phyloP scores from a whole-genome alignment of 1,140 invertebrate species.

The Hycleus phaleratus region DNA sequence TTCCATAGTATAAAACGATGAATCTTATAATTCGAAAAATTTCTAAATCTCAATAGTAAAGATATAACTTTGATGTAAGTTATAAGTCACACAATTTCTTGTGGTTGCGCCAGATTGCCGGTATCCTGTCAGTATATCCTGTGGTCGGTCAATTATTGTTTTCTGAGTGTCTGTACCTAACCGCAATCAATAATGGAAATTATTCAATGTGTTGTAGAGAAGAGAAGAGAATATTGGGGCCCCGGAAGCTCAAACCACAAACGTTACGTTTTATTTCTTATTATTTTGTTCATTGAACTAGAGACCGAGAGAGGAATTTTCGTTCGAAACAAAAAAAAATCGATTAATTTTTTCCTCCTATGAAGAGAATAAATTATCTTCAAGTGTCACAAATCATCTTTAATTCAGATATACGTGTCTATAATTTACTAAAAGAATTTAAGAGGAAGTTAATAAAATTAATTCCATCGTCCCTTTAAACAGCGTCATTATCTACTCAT shows the following conservation, averaged over 20 bases:
- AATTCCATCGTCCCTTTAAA: slow-evolving; percentile 1
- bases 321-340: not conserved
- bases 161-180: slow-evolving; percentile 9
- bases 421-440: slow-evolving; percentile 2
- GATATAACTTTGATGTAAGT: not conserved
- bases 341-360: slow-evolving; percentile 9
- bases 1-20: not conserved
- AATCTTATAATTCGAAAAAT: no score
- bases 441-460: slow-evolving; percentile 2
- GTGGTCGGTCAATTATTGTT: slow-evolving; percentile 8
- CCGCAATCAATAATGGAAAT: slow-evolving; percentile 15
- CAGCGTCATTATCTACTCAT: slow-evolving; percentile 5
- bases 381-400: not conserved
- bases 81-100: slow-evolving; percentile 5
- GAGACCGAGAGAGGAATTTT: not conserved
- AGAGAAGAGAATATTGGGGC: slow-evolving; percentile 4
- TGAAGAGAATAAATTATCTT: not conserved
- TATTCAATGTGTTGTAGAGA: slow-evolving; percentile 6
- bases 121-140: slow-evolving; percentile 9
- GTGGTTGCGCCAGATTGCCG: slow-evolving; percentile 6
- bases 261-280: slow-evolving; percentile 1
- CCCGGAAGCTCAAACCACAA: slow-evolving; percentile 6
- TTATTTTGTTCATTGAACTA: slow-evolving; percentile 3
- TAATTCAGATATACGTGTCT: not conserved
- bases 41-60: no score